These are phyloP conservation scores for Scaptomyza reducta DNA, from an alignment of 2,888 invertebrate species.

Conservation along the genomic window DNA sequence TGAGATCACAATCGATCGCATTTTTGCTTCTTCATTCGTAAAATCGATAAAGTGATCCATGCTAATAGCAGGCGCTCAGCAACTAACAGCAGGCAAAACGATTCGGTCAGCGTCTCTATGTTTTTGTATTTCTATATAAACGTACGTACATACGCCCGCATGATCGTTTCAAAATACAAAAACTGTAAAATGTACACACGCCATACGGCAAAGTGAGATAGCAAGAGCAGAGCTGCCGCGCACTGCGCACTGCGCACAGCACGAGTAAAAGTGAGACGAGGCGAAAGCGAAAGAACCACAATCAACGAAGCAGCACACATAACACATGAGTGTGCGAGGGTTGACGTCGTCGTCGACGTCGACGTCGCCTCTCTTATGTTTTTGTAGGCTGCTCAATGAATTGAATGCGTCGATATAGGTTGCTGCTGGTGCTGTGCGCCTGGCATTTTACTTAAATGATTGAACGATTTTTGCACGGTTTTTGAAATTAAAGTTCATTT, in stretches of 20 bases:
- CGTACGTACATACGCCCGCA: constrained; percentile 49
- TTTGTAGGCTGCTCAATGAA: constrained; percentile 43
- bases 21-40: constrained; percentile 75
- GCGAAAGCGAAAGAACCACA: constrained; percentile 46
- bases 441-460: constrained; percentile 76
- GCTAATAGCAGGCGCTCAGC: constrained; percentile 67
- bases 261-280: constrained; percentile 39
- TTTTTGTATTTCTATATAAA: constrained; percentile 22
- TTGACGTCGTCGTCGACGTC: constrained; percentile 25
- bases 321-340: constrained; percentile 24
- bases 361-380: constrained; percentile 50
- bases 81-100: constrained; percentile 19
- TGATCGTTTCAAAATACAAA: constrained; percentile 63
- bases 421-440: constrained; percentile 53
- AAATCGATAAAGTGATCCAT: constrained; percentile 82
- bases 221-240: constrained; percentile 10
- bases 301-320: constrained; percentile 28
- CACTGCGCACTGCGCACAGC: constrained; percentile 2
- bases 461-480: constrained; percentile 82
- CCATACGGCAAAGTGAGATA: constrained; percentile 40
- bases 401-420: constrained; percentile 54
- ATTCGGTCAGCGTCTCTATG: constrained; percentile 12
- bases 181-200: constrained; percentile 35
- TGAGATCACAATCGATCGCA: constrained; percentile 78
- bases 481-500: constrained; percentile 71